Evolutionary conservation across 2,888 invertebrate genomes (phyloP).

Genomic region (Panzeria rudis): DNA sequence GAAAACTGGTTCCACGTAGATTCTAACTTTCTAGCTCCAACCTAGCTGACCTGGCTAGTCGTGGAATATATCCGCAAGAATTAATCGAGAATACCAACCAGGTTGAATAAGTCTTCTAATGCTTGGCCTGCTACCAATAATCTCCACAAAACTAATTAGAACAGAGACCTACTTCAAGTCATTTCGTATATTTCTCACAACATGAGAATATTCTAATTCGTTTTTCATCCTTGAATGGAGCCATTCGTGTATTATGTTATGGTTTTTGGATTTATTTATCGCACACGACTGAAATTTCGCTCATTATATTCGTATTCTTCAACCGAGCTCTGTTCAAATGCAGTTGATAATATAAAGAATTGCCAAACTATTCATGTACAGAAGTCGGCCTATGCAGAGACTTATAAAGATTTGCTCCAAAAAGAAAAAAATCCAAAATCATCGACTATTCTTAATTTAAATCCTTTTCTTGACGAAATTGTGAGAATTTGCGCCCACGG

Average conservation of each 20-base stretch:
- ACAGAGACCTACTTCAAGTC: neutral
- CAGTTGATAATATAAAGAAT: neutral
- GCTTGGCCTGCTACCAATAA: neutral
- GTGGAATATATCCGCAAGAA: neutral
- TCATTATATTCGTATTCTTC: neutral
- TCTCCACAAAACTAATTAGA: neutral
- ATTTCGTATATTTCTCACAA: neutral
- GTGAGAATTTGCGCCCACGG: neutral
- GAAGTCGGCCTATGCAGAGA: neutral
- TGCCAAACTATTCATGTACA: neutral
- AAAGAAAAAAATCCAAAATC: neutral
- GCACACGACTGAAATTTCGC: neutral
- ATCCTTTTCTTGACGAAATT: too few relatives aligned
- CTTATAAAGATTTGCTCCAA: neutral
- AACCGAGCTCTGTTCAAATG: neutral
- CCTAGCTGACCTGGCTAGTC: neutral
- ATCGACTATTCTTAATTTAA: neutral
- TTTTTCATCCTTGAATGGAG: too few relatives aligned
- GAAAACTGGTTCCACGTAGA: neutral
- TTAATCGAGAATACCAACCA: neutral
- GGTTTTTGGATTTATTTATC: neutral
- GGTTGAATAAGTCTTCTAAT: neutral
- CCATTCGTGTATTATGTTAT: too few relatives aligned
- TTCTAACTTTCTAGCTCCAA: neutral
- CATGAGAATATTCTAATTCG: too few relatives aligned